A percentile compares a stretch with the other conserved stretches of the same genome.
Evolutionary conservation across 2,113 vertebrate species (phyloP).

Genomic region (Pandion haliaetus): DNA sequence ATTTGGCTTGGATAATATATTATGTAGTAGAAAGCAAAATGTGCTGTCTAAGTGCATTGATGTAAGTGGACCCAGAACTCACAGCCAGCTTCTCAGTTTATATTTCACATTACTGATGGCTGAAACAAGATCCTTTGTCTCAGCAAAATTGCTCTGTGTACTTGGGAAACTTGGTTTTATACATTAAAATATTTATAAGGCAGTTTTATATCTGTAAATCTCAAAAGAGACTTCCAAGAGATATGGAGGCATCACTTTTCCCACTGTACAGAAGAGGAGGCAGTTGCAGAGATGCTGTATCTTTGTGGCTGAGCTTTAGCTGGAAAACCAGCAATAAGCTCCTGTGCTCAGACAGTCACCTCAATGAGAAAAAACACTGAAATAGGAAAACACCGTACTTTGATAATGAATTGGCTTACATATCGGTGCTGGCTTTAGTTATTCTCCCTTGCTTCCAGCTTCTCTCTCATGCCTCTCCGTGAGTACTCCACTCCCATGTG

Average conservation of each 20-base stretch:
- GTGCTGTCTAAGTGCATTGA: neutral
- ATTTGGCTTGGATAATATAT: slow-evolving; percentile 25
- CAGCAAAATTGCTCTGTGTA: neutral
- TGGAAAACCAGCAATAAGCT: neutral
- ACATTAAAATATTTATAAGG: slow-evolving; percentile 1
- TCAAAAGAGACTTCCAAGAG: neutral
- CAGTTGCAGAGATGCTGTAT: neutral
- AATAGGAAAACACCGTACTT: fast-evolving
- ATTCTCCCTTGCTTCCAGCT: neutral
- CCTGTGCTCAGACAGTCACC: neutral
- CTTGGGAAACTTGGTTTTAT: neutral
- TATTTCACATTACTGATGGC: neutral
- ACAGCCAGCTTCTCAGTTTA: neutral
- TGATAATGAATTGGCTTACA: neutral
- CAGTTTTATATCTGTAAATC: neutral
- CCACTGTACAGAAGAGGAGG: neutral
- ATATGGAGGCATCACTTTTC: neutral
- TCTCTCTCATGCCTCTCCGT: neutral
- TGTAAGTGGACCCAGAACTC: neutral
- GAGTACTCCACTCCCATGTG: neutral
- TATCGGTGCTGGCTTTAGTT: neutral
- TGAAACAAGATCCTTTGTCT: neutral
- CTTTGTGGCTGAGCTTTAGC: neutral
- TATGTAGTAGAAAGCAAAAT: neutral
- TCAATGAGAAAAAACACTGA: neutral